These are phyloP conservation scores for Oenanthe oenanthe DNA, from an alignment of 2,113 vertebrate genomes.

Conservation along the genomic window DNA sequence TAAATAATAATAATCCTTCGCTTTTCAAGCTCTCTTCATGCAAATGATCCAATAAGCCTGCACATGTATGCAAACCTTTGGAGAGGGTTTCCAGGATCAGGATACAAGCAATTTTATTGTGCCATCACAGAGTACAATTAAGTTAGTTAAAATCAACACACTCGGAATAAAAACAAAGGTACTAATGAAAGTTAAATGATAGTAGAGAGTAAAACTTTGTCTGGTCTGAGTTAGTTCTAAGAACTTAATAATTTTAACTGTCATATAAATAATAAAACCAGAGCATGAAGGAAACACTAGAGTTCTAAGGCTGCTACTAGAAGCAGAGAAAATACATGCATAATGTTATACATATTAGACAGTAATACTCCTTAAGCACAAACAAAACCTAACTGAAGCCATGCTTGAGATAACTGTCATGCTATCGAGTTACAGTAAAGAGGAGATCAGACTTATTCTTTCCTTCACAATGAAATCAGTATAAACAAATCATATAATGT, in stretches of 20 bases:
- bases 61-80: not conserved
- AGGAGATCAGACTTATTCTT: constrained; percentile 41
- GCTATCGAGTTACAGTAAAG: constrained; percentile 30
- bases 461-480: constrained; percentile 45
- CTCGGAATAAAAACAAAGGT: not conserved
- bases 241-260: not conserved
- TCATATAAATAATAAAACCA: not conserved
- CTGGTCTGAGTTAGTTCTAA: not conserved
- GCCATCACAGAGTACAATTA: not conserved
- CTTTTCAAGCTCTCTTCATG: not conserved
- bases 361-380: constrained; percentile 13
- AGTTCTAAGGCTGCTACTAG: constrained; percentile 1
- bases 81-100: not conserved
- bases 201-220: not conserved
- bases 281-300: not conserved
- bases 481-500: constrained; percentile 62
- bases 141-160: not conserved
- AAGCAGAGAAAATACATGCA: not conserved
- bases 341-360: not conserved
- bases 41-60: not conserved
- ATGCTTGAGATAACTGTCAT: constrained; percentile 7
- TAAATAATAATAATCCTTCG: not conserved
- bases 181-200: not conserved
- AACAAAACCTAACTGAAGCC: constrained; percentile 17
- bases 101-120: not conserved